These are phyloP conservation scores for Sternotherus odoratus DNA, from an alignment of 2,797 vertebrate species.

Conservation along the genomic window DNA sequence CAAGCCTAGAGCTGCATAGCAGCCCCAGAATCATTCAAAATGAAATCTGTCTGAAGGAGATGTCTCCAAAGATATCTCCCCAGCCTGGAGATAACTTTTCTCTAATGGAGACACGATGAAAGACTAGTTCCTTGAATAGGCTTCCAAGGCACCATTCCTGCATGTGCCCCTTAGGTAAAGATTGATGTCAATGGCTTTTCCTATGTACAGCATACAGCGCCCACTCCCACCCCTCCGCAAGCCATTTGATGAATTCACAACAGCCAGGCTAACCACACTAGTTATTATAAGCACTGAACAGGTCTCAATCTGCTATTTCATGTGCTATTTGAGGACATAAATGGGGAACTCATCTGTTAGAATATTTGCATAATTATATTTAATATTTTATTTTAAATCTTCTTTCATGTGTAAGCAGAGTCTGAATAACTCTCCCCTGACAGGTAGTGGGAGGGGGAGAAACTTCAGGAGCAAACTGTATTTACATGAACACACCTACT, in stretches of 20 bases:
- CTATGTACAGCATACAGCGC: not conserved
- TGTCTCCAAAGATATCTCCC: not conserved
- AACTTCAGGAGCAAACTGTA: too few species aligned
- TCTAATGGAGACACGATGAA: not conserved
- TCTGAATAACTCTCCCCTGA: too few species aligned
- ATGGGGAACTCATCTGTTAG: slow-evolving; percentile 10
- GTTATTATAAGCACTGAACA: not conserved
- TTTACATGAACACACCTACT: too few species aligned
- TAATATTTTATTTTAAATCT: too few species aligned
- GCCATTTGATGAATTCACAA: not conserved
- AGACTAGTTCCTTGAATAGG: fast-evolving
- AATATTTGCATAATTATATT: not conserved
- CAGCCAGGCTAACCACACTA: not conserved
- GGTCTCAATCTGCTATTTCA: not conserved
- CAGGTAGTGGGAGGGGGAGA: too few species aligned
- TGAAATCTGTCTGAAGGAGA: not conserved
- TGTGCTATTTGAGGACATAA: slow-evolving; percentile 8
- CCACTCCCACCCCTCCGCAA: not conserved
- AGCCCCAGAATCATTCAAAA: not conserved
- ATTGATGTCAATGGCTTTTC: fast-evolving
- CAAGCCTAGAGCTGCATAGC: not conserved
- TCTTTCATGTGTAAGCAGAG: too few species aligned
- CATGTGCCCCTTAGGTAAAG: not conserved
- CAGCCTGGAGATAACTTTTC: not conserved
- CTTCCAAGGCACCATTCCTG: not conserved